Base-by-base conservation (phyloP, 2,113 vertebrate genomes). In the Phaethornis superciliosus region DNA sequence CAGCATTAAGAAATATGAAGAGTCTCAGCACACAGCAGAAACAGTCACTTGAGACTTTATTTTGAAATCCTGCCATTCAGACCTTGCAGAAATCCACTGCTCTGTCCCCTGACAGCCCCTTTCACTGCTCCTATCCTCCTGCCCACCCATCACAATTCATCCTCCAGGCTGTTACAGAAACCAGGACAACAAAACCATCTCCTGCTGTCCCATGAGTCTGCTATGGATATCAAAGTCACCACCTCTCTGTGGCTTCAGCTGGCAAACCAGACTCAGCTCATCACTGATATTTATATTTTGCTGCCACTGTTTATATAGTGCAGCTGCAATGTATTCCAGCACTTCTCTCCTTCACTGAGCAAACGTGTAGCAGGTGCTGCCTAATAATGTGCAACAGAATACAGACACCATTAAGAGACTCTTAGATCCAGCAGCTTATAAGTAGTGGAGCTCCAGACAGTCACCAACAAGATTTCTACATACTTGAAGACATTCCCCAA, bases 1-100 rank as follows among this genome's bases (percentile, higher is more conserved):
- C 44, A 81, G 64, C 74, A 89, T 70, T 93, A 91, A 88, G 71
- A 95, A 89, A 91, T 80, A 94, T 32, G 71, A 91, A 95, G 44
- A 89, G 52, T 56, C 93, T 83, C 52, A 12, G 72, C 52, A 85
- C 94, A 93, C 17, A 55, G 47, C 40, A 91, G 76, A 77, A 88
- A 63, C 56, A 59, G 44, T 32, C 52, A 3, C 71, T 78, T 47
- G 46, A 91, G 76, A 70, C 19, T 88, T 85, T 6, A 47, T 59
- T 89, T 81, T 77, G 79, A 96, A 94, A 83, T 27, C 52, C 44
- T 10, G 3, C 54, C 33, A 62, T 88, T 85, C 75, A 85, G 67
- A 46, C 63, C 42, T 14, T 0, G 47, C 2, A 56, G 62, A 71
- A 83, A 74, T 40, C 76, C 55, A 30, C 23, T 83, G 84, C 64